phyloP scores from a whole-genome alignment of 2,797 vertebrate genomes.

The Lepus townsendii region DNA sequence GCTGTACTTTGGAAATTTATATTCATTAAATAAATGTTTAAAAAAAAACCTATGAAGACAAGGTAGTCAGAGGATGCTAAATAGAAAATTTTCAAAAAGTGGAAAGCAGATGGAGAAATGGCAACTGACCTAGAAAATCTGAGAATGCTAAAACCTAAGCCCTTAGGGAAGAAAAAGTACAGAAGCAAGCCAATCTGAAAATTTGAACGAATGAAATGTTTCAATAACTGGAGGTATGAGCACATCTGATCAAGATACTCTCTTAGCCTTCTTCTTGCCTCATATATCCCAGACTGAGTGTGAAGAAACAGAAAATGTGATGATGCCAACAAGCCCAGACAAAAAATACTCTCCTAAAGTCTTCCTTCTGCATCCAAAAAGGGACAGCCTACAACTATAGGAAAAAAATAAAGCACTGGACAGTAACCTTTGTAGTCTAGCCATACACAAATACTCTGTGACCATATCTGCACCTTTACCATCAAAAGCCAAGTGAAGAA shows the following conservation, averaged over 20 bases:
- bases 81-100: conserved; percentile 5
- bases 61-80: neutral
- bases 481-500: neutral
- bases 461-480: neutral
- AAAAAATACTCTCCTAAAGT: neutral
- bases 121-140: conserved; percentile 25
- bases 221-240: neutral
- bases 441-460: neutral
- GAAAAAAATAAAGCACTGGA: neutral
- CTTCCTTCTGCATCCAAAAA: neutral
- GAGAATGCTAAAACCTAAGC: conserved; percentile 9
- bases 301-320: neutral
- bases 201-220: conserved; percentile 2
- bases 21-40: too few relatives aligned
- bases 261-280: neutral
- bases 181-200: conserved; percentile 44
- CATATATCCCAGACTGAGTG: neutral
- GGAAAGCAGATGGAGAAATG: conserved; percentile 32
- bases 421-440: neutral
- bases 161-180: neutral
- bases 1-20: too few relatives aligned
- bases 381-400: neutral
- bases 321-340: neutral
- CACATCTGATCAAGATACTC: neutral
- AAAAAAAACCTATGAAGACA: neutral